Evolutionary conservation across 1,140 invertebrate genomes (phyloP), one percentile per base, ranked within the genome.

Genomic region (Reticulitermes speratus): DNA sequence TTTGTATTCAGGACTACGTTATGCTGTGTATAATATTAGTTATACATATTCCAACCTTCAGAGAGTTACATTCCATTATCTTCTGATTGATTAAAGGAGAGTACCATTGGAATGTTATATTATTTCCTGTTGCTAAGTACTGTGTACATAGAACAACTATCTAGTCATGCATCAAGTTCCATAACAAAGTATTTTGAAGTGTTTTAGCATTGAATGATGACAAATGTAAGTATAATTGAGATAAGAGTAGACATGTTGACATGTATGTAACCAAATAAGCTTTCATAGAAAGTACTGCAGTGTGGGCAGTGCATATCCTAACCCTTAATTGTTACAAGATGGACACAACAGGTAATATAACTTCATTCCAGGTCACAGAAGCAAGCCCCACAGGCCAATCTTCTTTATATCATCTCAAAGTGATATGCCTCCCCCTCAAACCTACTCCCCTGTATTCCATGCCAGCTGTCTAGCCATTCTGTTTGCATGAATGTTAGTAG

Each of bases 81-180:
- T 25, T 75, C 65, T 75, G 65, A 75, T 30, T 75, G n/a, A 19
- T 65, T 65, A 25, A 65, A 25, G 19, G 8, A 75, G n/a, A 25
- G 65, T 30, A 6, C n/a, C 65, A 75, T 30, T 75, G 25, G 65
- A 75, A 30, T 25, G n/a, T 30, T 30, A 12, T n/a, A 52, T 69
- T 69, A 30, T 75, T 75, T 75, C n/a, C 25, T 25, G 19, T 55
- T 21, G 19, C 19, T 55, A 55, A 19, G 52, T 55, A 55, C 19
- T 16, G 52, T 55, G 52, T 21, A 55, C 19, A 55, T 19, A 55
- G 52, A 6, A 55, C 14, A n/a, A 75, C 2, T 75, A 75, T 75
- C 65, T 75, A 75, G 65, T 75, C 65, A 75, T 75, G n/a, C 65
- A 75, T 75, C 14, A 75, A 11, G 65, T 75, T 75, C 65, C n/a